These are phyloP conservation scores for Sarcophaga bullata DNA, from an alignment of 1,140 invertebrate genomes.

Conservation along the genomic window DNA sequence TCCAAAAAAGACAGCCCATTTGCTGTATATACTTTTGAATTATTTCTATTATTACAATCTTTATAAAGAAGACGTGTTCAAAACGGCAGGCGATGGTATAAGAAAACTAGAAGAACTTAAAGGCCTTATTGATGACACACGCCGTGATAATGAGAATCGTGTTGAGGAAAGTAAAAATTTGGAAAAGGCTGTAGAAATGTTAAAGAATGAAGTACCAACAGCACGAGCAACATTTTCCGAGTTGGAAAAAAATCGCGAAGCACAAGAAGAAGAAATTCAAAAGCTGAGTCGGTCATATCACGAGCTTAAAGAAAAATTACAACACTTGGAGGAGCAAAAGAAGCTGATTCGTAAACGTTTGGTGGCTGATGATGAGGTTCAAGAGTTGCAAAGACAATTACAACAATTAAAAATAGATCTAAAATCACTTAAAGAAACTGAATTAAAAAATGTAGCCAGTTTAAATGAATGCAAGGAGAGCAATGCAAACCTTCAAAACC, in stretches of 20 bases:
- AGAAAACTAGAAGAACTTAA: constrained; percentile 45
- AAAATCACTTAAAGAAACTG: constrained; percentile 14
- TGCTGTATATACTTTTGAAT: constrained; percentile 53
- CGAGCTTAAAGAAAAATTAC: constrained; percentile 11
- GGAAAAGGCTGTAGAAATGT: constrained; percentile 9
- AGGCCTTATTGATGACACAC: constrained; percentile 44
- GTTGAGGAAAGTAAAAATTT: constrained; percentile 30
- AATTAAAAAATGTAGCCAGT: neutral
- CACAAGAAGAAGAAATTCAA: constrained; percentile 31
- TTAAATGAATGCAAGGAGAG: constrained; percentile 44
- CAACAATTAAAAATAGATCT: neutral
- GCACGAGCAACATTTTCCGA: constrained; percentile 43
- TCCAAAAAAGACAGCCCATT: constrained; percentile 51
- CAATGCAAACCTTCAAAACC: constrained; percentile 46
- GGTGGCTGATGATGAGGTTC: constrained; percentile 50
- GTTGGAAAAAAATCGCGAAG: constrained; percentile 30
- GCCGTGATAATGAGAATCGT: constrained; percentile 46
- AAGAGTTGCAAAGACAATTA: constrained; percentile 41
- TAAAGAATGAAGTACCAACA: constrained; percentile 21
- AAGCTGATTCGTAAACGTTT: constrained; percentile 47
- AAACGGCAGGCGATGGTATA: constrained; percentile 45
- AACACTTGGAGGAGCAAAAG: constrained; percentile 46
- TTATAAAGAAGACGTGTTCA: constrained; percentile 51
- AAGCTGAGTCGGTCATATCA: constrained; percentile 36
- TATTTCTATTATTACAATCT: constrained; percentile 55